Evolutionary conservation across 1,140 invertebrate species (phyloP), one percentile per base, ranked within the genome.

Genomic region (Protaetia brevitarsis): DNA sequence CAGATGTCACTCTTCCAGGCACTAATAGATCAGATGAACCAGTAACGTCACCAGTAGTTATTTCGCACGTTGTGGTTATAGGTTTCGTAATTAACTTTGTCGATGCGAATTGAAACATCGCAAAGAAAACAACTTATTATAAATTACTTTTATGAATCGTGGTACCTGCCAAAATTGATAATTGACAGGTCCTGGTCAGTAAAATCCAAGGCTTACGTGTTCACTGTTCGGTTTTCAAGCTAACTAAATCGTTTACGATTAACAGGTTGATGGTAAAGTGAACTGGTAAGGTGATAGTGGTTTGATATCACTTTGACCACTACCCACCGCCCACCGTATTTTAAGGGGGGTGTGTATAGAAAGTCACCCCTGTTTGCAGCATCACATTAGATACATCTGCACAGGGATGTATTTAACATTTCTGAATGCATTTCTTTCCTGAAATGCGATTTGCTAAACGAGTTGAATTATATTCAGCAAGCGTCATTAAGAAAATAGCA

Each of bases 1-100:
- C 65, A 28, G 76, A 69, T 26, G 69, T 76, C 7, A 76, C 77
- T 66, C 71, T 72, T 58, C 76, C 77, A 6, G 76, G 76, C 29
- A 77, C 72, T 61, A 77, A 60, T 8, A 76, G 63, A 61, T 75
- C 72, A 5, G 70, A 69, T 51, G 72, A 69, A 59, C 64, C 71
- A 3, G 69, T 71, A 16, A 72, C 67, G 13, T 62, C 58, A 28
- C 28, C 37, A 30, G 51, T 16, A 2, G 59, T 62, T 10, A 58
- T 30, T 21, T 21, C 21, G 11, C 31, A 51, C 10, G 65, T 13
- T 19, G 13, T 60, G n/a, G n/a, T n/a, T 1, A 2, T 5, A 51
- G 7, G 5, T 29, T 21, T 45, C 10, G 30, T 13, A 30, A 21
- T 45, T 16, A 60, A 1, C 23, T 29, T 29, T 60, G 13, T 30